Evolutionary conservation across 1,140 invertebrate species (phyloP).

Genomic region (Cotesia vestalis): DNA sequence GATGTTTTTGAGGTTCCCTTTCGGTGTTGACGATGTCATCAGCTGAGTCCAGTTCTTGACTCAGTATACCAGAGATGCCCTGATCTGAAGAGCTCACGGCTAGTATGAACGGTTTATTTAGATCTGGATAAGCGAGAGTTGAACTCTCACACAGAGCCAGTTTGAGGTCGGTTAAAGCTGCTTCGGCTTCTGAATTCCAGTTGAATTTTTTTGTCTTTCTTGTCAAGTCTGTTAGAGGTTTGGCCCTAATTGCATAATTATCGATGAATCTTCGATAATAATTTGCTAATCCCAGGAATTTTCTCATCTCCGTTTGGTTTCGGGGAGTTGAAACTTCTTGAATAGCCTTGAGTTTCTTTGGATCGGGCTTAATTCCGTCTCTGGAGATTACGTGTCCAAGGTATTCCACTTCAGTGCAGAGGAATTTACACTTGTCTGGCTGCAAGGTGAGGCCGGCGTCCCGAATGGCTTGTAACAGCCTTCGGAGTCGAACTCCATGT

Average conservation of each 20-base stretch:
- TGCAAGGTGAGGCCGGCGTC: constrained; percentile 11
- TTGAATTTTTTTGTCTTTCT: neutral
- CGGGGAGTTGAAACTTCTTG: neutral
- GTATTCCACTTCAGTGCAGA: constrained; percentile 42
- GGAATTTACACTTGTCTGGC: constrained; percentile 27
- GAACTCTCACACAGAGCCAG: too few relatives aligned
- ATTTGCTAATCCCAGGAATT: constrained; percentile 16
- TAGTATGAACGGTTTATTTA: too few relatives aligned
- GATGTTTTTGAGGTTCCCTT: too few relatives aligned
- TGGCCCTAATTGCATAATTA: neutral
- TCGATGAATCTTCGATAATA: neutral
- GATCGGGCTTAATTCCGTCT: neutral
- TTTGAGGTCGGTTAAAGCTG: neutral
- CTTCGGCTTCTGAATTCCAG: neutral
- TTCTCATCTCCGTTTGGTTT: constrained; percentile 6
- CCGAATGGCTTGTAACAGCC: constrained; percentile 1
- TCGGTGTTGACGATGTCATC: too few relatives aligned
- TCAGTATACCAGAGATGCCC: too few relatives aligned
- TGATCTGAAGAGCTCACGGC: too few relatives aligned
- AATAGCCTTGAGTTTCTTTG: neutral
- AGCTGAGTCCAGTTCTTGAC: too few relatives aligned
- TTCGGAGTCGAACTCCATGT: constrained; percentile 11
- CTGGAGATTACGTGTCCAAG: constrained; percentile 42
- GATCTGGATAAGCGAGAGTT: too few relatives aligned
- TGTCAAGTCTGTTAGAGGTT: constrained; percentile 5